Evolutionary conservation across 2,113 vertebrate genomes (phyloP), one percentile per base, ranked within the genome.

Genomic region (Tenebrosternarchus preto): DNA sequence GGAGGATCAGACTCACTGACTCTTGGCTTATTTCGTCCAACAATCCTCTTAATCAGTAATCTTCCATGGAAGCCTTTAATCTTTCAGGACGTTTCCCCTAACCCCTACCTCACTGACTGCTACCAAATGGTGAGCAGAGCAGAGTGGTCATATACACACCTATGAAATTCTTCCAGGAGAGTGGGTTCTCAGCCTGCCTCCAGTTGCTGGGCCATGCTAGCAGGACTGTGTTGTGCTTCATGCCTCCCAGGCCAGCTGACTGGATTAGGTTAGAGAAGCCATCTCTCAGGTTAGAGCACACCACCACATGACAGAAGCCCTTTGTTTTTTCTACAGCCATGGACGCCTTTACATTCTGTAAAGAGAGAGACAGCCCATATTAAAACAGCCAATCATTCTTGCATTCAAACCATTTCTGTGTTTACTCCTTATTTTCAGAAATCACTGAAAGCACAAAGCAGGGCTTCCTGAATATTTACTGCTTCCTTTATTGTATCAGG

Each of bases 161-260:
- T 5, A 97, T 97, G 19, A 99, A 99, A 88, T 96, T 96, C 83
- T 91, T 94, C 93, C 96, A 96, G 0, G 94, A 92, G 68, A 89
- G 92, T 66, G 89, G 80, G 69, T 94, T 93, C 67, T 91, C 92
- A 0, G 90, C 85, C 60, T 92, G 92, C 75, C 89, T 95, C 96
- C 97, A 98, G 0, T 90, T 89, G 16, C 83, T 76, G 0, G 97
- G 97, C 97, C 97, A 99, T 61, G 94, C 95, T 93, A 97, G 93
- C 73, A 99, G 90, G 24, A 99, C 96, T 0, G 97, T 88, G 39
- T 98, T 99, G 89, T 98, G 97, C 25, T 96, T 98, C 96, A 98
- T 97, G 61, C 96, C 96, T 5, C 97, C 97, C 17, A 99, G 93
- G 16, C 97, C 97, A 0, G 97, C 97, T 0, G 97, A 95, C 88